phyloP scores from a whole-genome alignment of 2,113 vertebrate species.

The Atractosteus spatula region DNA sequence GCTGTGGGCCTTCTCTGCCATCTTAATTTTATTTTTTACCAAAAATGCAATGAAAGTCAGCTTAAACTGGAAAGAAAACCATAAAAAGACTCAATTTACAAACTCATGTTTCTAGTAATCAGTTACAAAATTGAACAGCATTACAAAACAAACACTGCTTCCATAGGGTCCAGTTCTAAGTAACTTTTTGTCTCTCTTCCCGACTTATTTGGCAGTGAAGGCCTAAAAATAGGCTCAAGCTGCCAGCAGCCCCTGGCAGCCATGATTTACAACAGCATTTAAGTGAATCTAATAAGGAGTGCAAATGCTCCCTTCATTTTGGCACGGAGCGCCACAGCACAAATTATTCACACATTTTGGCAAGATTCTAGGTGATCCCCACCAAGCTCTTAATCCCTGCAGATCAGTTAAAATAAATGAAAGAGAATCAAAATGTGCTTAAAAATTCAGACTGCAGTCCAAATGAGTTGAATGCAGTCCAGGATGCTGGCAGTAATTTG shows the following conservation, averaged over 20 bases:
- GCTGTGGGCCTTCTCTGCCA: neutral
- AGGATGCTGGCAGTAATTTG: conserved; percentile 64
- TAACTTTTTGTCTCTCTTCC: conserved; percentile 26
- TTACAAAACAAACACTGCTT: conserved; percentile 25
- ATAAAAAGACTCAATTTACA: conserved; percentile 15
- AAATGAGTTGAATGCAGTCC: conserved; percentile 87
- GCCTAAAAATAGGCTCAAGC: conserved; percentile 44
- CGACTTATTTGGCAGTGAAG: conserved; percentile 48
- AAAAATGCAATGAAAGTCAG: conserved; percentile 8
- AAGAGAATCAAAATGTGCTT: conserved; percentile 93
- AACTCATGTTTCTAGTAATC: conserved; percentile 16
- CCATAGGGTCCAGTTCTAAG: conserved; percentile 21
- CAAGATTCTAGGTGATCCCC: conserved; percentile 79
- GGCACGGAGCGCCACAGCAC: conserved; percentile 79
- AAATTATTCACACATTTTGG: conserved; percentile 98
- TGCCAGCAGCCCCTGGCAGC: conserved; percentile 68
- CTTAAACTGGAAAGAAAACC: conserved; percentile 3
- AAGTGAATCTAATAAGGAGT: conserved; percentile 90
- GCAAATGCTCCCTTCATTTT: conserved; percentile 86
- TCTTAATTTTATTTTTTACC: conserved; percentile 10
- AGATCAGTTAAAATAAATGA: conserved; percentile 98
- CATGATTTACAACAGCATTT: conserved; percentile 85
- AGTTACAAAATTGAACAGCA: conserved; percentile 27
- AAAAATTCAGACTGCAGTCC: conserved; percentile 76
- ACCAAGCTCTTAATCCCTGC: conserved; percentile 91